These are phyloP conservation scores for Danio albolineatus DNA, from an alignment of 2,797 vertebrate genomes.

Conservation along the genomic window DNA sequence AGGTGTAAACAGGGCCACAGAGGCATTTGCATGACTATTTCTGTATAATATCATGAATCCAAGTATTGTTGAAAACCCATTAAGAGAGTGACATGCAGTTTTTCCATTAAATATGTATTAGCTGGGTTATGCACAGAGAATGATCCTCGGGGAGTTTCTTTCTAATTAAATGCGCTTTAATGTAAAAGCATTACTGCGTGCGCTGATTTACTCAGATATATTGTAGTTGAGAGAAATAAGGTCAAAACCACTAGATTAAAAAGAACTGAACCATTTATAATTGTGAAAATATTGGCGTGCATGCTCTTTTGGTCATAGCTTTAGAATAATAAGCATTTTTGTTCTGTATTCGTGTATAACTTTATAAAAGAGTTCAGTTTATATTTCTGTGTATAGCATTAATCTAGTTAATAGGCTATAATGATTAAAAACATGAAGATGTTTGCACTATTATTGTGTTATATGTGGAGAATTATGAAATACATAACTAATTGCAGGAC, in stretches of 20 bases:
- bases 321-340: not conserved
- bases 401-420: not conserved
- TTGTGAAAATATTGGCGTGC: slow-evolving; percentile 7
- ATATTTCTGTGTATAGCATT: not conserved
- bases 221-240: slow-evolving; percentile 22
- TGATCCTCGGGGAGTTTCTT: slow-evolving; percentile 14
- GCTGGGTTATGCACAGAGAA: slow-evolving; percentile 37
- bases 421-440: not conserved
- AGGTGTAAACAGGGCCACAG: no score
- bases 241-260: slow-evolving; percentile 33
- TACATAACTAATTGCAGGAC: not conserved
- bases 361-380: not conserved
- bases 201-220: slow-evolving; percentile 32
- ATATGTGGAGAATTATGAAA: not conserved
- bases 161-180: slow-evolving; percentile 51
- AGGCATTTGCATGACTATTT: not conserved
- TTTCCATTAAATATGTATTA: slow-evolving; percentile 46
- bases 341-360: not conserved
- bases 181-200: slow-evolving; percentile 13
- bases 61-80: slow-evolving; percentile 39
- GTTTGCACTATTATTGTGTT: slow-evolving; percentile 6
- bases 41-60: slow-evolving; percentile 29
- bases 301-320: not conserved
- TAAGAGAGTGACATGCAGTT: slow-evolving; percentile 32
- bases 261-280: slow-evolving; percentile 16